A percentile compares a stretch with the other conserved stretches of the same genome.
Conservation (phyloP, 2,113 vertebrate species). For the Nibea coibor region DNA sequence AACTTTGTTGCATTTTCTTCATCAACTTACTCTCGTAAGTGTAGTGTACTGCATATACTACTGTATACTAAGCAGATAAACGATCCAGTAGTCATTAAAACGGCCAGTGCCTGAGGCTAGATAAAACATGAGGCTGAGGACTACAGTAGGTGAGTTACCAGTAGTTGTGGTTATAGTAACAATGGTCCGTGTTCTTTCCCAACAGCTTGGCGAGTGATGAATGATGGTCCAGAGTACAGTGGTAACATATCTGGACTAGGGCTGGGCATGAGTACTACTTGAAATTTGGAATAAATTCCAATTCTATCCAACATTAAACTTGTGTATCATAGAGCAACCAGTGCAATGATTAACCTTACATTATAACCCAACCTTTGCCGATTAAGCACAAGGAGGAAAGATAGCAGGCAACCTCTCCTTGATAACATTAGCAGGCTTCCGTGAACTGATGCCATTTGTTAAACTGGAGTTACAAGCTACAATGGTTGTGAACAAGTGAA, state of each 20-base stretch:
- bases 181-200: not conserved
- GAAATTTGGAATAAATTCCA: no score
- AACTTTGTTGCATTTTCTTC: not conserved
- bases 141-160: conserved; percentile 1
- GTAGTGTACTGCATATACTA: not conserved
- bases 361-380: no score
- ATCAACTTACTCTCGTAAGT: not conserved
- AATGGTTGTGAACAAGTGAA: no score
- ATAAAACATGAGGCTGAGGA: conserved; percentile 28
- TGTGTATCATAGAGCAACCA: no score
- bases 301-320: no score
- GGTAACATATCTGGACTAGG: not conserved
- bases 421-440: no score
- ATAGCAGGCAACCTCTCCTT: no score
- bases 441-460: no score
- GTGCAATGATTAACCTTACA: no score
- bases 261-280: not conserved
- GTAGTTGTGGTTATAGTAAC: not conserved
- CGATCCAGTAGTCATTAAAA: not conserved
- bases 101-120: conserved; percentile 20
- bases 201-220: not conserved
- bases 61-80: not conserved
- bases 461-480: no score
- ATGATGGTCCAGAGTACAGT: not conserved
- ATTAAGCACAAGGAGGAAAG: no score